These are phyloP conservation scores for Apamea crenata DNA, from an alignment of 2,888 invertebrate species.

Conservation along the genomic window DNA sequence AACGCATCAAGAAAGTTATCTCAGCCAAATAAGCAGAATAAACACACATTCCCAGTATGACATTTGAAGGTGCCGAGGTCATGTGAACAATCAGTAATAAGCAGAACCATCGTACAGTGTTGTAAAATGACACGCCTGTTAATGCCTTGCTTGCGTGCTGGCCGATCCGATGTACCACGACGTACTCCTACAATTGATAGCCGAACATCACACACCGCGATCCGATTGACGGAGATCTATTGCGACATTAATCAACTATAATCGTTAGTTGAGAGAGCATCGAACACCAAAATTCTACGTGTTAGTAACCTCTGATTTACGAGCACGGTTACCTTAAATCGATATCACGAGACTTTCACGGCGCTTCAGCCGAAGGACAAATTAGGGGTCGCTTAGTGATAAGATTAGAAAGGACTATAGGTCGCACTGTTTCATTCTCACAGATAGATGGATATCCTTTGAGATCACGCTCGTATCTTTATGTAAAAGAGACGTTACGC, in stretches of 20 bases:
- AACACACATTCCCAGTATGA: slow-evolving; percentile 36
- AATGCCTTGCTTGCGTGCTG: slow-evolving; percentile 66
- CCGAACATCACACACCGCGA: slow-evolving; percentile 70
- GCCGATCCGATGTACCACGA: slow-evolving; percentile 66
- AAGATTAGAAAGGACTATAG: slow-evolving; percentile 52
- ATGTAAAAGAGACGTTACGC: slow-evolving; percentile 44
- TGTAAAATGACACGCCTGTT: slow-evolving; percentile 65
- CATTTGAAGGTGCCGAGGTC: slow-evolving; percentile 63
- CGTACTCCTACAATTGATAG: slow-evolving; percentile 73
- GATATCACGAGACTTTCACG: slow-evolving; percentile 66
- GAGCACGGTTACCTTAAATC: slow-evolving; percentile 62
- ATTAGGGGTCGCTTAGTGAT: slow-evolving; percentile 62
- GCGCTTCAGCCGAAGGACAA: slow-evolving; percentile 55
- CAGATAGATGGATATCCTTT: slow-evolving; percentile 56
- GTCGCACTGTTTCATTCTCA: slow-evolving; percentile 49
- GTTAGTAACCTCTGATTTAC: slow-evolving; percentile 62
- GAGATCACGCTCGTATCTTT: slow-evolving; percentile 41
- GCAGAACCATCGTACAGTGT: slow-evolving; percentile 53
- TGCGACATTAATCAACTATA: slow-evolving; percentile 77
- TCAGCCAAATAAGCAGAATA: slow-evolving; percentile 13
- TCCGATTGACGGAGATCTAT: slow-evolving; percentile 78
- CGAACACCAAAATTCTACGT: slow-evolving; percentile 52
- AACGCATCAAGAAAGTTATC: slow-evolving; percentile 6
- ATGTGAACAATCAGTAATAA: slow-evolving; percentile 67
- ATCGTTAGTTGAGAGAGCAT: slow-evolving; percentile 67